These are phyloP conservation scores for Tachycineta bicolor DNA, from an alignment of 2,113 vertebrate species.

Conservation along the genomic window DNA sequence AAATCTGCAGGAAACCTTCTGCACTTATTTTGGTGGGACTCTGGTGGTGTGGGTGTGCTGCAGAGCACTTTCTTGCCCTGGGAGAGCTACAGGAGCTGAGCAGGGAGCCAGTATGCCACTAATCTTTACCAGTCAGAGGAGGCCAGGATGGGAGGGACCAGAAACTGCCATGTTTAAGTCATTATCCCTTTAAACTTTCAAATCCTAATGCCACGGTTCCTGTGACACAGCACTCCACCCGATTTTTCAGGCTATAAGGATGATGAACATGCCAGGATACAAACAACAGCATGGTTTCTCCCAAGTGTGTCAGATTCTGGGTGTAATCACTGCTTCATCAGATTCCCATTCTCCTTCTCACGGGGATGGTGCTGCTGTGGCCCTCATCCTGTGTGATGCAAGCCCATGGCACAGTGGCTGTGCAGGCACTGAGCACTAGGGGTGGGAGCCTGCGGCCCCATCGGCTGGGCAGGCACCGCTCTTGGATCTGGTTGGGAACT, in stretches of 20 bases:
- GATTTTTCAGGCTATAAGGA: rapidly evolving
- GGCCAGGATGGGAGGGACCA: not conserved
- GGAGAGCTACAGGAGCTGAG: not conserved
- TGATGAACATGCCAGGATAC: rapidly evolving
- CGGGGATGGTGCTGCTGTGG: rapidly evolving
- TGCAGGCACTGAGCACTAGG: not conserved
- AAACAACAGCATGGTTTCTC: rapidly evolving
- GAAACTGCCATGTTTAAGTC: not conserved
- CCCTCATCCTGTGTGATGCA: not conserved
- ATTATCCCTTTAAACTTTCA: not conserved
- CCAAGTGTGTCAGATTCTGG: not conserved
- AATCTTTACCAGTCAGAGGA: not conserved
- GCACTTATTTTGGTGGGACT: rapidly evolving
- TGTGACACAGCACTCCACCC: not conserved
- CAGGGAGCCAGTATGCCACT: not conserved
- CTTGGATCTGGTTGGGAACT: not conserved
- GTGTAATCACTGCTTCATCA: not conserved
- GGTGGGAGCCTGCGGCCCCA: not conserved
- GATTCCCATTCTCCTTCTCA: not conserved
- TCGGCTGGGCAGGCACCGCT: rapidly evolving
- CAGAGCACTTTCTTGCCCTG: not conserved
- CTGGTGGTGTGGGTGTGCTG: not conserved
- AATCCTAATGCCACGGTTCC: not conserved
- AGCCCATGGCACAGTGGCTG: not conserved
- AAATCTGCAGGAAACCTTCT: not conserved